These are phyloP conservation scores for Smutsia temminckii DNA, from an alignment of 2,797 vertebrate genomes.

Conservation along the genomic window DNA sequence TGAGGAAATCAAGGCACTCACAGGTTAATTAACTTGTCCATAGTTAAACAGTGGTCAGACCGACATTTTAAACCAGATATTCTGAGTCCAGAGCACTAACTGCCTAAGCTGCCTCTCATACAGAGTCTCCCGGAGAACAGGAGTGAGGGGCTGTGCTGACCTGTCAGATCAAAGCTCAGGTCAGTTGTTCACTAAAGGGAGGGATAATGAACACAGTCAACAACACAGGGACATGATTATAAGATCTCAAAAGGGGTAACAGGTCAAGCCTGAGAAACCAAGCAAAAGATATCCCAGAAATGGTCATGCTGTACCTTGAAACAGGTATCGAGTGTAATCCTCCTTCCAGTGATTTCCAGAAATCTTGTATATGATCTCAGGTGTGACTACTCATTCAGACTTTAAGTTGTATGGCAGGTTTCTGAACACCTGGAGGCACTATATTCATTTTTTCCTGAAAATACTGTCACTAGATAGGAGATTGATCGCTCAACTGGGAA, in stretches of 20 bases:
- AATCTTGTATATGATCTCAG: background rate
- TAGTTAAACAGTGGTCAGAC: too few relatives aligned
- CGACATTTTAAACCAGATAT: background rate
- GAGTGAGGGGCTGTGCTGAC: background rate
- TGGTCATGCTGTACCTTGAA: background rate
- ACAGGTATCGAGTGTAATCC: background rate
- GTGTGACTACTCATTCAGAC: background rate
- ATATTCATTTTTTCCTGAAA: background rate
- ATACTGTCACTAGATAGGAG: background rate
- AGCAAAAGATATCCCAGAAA: background rate
- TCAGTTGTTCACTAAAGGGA: background rate
- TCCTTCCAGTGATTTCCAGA: background rate
- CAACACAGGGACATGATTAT: background rate
- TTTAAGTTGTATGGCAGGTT: background rate
- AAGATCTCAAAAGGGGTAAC: background rate
- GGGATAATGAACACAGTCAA: background rate
- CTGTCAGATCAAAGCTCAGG: background rate
- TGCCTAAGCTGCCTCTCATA: rapidly evolving
- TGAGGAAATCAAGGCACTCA: background rate
- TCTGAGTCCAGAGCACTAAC: background rate
- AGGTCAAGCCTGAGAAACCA: background rate
- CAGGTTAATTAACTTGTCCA: background rate
- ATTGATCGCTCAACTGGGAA: background rate
- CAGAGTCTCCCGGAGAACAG: background rate
- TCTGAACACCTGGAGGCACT: background rate